These are phyloP conservation scores for Pelagia noctiluca DNA, from an alignment of 30 jellyfish, hydroid and myxozoan genomes.

Conservation along the genomic window DNA sequence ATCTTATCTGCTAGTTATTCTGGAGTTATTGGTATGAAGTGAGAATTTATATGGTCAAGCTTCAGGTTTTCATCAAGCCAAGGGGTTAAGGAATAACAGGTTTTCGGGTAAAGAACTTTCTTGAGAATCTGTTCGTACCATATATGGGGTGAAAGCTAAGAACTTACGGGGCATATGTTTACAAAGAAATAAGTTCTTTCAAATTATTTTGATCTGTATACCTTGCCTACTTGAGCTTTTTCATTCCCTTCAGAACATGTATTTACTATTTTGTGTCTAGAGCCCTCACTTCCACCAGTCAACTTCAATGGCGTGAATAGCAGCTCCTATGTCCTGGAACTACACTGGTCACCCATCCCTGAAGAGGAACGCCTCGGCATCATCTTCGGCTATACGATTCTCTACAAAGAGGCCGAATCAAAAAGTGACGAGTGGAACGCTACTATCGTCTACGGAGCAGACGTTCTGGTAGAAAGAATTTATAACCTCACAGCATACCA, in stretches of 20 bases:
- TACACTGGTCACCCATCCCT: slow-evolving; percentile 59
- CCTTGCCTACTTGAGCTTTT: not conserved
- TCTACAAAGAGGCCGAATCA: slow-evolving; percentile 36
- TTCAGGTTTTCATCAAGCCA: too few species aligned
- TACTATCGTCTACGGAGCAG: slow-evolving; percentile 19
- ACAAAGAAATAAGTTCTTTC: too few species aligned
- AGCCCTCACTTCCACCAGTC: slow-evolving; percentile 28
- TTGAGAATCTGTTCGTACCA: too few species aligned
- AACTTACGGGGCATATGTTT: too few species aligned
- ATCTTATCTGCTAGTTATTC: too few species aligned
- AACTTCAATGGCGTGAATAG: slow-evolving; percentile 33
- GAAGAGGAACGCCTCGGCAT: slow-evolving; percentile 53
- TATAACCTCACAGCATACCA: slow-evolving; percentile 40
- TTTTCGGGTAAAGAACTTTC: too few species aligned
- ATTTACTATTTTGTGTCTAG: not conserved
- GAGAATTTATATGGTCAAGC: too few species aligned
- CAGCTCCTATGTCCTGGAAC: slow-evolving; percentile 52
- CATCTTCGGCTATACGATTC: slow-evolving; percentile 34
- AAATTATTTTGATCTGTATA: too few species aligned
- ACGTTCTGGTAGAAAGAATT: not conserved
- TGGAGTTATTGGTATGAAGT: too few species aligned
- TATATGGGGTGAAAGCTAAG: too few species aligned
- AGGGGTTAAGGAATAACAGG: too few species aligned
- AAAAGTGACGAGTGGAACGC: slow-evolving; percentile 37
- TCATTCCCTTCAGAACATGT: not conserved